phyloP scores from a whole-genome alignment of 2,888 invertebrate species.

The Dicranocentrus wangi region DNA sequence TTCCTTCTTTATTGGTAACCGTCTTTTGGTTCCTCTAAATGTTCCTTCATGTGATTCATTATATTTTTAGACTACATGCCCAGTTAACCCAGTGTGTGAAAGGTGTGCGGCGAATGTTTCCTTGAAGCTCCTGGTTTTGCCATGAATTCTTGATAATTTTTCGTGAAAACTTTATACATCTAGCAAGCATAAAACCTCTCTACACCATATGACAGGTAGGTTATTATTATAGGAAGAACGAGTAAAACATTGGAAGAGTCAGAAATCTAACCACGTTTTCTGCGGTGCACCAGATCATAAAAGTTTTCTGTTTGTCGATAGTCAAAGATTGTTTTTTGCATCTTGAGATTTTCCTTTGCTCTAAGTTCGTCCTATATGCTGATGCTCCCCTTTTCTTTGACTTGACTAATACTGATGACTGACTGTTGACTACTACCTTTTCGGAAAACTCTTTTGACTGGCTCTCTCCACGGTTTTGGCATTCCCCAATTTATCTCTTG shows the following conservation, averaged over 20 bases:
- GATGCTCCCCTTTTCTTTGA: constrained; percentile 30
- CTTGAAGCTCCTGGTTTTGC: constrained; percentile 27
- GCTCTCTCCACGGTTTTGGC: constrained; percentile 32
- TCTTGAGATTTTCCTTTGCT: constrained; percentile 24
- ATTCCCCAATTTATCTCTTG: constrained; percentile 48
- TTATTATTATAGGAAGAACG: too few relatives aligned
- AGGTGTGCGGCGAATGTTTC: background rate
- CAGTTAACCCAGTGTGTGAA: background rate
- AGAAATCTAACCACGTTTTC: constrained; percentile 29
- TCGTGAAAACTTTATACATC: background rate
- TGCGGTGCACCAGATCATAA: constrained; percentile 54
- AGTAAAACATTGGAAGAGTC: background rate
- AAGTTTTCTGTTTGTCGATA: constrained; percentile 56
- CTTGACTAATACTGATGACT: constrained; percentile 56
- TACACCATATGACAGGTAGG: too few relatives aligned
- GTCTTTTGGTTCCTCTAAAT: background rate
- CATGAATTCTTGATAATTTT: constrained; percentile 39
- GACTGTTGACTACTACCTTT: constrained; percentile 52
- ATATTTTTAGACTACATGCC: background rate
- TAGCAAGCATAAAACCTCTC: background rate
- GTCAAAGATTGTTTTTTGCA: constrained; percentile 52
- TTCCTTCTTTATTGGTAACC: constrained; percentile 14
- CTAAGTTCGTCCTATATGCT: background rate
- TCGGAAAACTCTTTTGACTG: constrained; percentile 36
- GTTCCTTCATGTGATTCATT: background rate